These are phyloP conservation scores for Meriones psammophilus DNA, from an alignment of 2,797 vertebrate genomes.

Conservation along the genomic window DNA sequence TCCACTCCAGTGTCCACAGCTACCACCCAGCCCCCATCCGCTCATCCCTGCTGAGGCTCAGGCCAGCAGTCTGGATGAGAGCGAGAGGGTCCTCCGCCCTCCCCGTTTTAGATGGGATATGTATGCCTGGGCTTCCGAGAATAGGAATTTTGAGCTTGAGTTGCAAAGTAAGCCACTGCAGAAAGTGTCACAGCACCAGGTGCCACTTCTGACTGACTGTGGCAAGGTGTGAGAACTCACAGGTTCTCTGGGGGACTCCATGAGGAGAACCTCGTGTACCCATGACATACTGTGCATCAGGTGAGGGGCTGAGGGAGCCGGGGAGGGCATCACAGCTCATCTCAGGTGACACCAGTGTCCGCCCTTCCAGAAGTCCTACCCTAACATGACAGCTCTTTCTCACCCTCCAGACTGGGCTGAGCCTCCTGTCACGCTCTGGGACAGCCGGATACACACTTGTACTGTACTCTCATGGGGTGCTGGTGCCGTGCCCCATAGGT, in stretches of 20 bases:
- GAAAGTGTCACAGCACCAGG: neutral
- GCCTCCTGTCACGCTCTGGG: neutral
- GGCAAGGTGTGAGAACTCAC: neutral
- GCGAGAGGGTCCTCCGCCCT: neutral
- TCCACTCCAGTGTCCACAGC: neutral
- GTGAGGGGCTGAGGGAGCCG: neutral
- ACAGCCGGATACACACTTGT: neutral
- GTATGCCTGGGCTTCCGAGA: neutral
- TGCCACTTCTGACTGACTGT: neutral
- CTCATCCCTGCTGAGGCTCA: neutral
- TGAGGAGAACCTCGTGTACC: neutral
- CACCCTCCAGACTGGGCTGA: neutral
- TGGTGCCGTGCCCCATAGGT: neutral
- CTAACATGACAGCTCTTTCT: neutral
- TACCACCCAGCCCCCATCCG: neutral
- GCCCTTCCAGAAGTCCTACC: conserved; percentile 1
- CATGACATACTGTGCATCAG: neutral
- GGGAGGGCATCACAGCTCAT: neutral
- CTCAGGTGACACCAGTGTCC: neutral
- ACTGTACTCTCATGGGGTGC: neutral
- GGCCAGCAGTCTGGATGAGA: neutral
- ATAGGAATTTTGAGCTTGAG: neutral
- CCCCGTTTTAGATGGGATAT: neutral
- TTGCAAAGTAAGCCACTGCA: neutral
- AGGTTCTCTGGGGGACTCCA: neutral